Evolutionary conservation across 2,888 invertebrate species (phyloP).

Genomic region (Drosophila fulvimacula): DNA sequence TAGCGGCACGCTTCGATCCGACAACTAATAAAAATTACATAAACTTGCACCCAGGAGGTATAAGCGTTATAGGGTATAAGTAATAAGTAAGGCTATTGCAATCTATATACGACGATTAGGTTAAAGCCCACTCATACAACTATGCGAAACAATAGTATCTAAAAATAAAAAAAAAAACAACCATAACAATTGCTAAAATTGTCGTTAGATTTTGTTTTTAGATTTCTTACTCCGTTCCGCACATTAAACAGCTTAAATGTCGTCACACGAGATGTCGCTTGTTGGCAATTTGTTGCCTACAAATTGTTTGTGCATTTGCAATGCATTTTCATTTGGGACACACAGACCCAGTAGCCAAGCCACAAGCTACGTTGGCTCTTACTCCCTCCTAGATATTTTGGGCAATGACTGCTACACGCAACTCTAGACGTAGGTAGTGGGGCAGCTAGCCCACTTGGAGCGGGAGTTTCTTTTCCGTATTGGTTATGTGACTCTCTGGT

Average conservation of each 20-base stretch:
- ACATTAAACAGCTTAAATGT: conserved; percentile 61
- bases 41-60: not conserved
- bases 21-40: conserved; percentile 18
- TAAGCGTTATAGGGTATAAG: too few relatives aligned
- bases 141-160: conserved; percentile 7
- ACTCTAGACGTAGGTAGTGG: conserved; percentile 23
- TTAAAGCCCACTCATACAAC: not conserved
- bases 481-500: conserved; percentile 24
- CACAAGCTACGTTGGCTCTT: not conserved
- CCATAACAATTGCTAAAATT: conserved; percentile 18
- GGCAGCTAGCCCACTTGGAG: not conserved
- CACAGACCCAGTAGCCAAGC: conserved; percentile 49
- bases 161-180: not conserved
- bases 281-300: conserved; percentile 41
- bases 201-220: conserved; percentile 38
- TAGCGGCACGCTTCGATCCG: conserved; percentile 42
- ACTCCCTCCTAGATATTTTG: conserved; percentile 11
- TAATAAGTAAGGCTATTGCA: conserved; percentile 10
- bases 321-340: conserved; percentile 48
- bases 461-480: conserved; percentile 22
- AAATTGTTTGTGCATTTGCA: conserved; percentile 43
- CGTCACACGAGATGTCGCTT: conserved; percentile 41
- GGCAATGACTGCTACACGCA: conserved; percentile 39
- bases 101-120: conserved; percentile 4
- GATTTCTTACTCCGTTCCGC: conserved; percentile 57